Evolutionary conservation across 2,888 invertebrate species (phyloP), one percentile per base, ranked within the genome.

Genomic region (Listrodromus nycthemerus): DNA sequence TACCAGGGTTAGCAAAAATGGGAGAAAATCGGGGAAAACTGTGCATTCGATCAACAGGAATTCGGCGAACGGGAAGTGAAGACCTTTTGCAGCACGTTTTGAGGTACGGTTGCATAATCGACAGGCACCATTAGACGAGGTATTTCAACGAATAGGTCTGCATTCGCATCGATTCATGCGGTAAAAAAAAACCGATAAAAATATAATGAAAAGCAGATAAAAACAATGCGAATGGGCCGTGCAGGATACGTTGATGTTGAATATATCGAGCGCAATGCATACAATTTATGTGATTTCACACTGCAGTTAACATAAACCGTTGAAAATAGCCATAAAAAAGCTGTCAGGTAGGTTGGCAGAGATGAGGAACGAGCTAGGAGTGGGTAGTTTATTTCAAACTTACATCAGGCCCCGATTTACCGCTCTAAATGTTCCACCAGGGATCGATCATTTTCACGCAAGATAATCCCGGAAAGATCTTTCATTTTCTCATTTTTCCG

Each of bases 251-350:
- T n/a, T n/a, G n/a, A n/a, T n/a, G n/a, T n/a, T n/a, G n/a, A n/a
- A n/a, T n/a, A 91, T 89, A 90, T 89, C 91, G 91, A 90, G 90
- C 89, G 90, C 91, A 91, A 89, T 91, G 91, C 90, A 89, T 90
- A 89, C 88, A 90, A 90, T 92, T 92, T 92, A 92, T 92, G 92
- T 92, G 92, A 93, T 92, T 92, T 93, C 90, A 91, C 92, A 89
- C 89, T 91, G 92, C 91, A 90, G 90, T 91, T 91, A 92, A 90
- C 91, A 90, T 91, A 91, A 92, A 92, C 91, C 92, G 91, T 92
- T 89, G 92, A 90, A 89, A 92, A 92, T 90, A 89, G 89, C 89
- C 89, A 80, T 84, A 84, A 86, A 71, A 55, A n/a, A n/a, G 52
- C 61, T 63, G 52, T 48, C 76, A 37, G 37, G n/a, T 52, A 21